These are phyloP conservation scores for Petrolisthes cinctipes DNA, from an alignment of 2,888 invertebrate species.

Conservation along the genomic window DNA sequence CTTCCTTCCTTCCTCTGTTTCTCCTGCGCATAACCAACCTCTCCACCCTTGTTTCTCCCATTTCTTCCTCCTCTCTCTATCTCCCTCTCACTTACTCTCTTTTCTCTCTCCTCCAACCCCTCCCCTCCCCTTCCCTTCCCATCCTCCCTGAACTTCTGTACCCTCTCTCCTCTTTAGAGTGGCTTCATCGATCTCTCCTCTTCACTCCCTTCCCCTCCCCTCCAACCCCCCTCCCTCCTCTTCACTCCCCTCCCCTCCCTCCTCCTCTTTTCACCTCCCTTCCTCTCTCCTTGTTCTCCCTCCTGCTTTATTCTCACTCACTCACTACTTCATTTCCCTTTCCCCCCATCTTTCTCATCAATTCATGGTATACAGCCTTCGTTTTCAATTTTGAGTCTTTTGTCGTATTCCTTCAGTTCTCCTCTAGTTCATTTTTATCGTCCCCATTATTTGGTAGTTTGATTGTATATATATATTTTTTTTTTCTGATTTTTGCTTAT, in stretches of 20 bases:
- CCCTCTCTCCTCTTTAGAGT: constrained; percentile 15
- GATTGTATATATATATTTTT: too few species aligned
- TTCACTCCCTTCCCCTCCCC: background rate
- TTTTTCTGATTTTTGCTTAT: too few species aligned
- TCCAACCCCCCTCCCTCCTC: background rate
- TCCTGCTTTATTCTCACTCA: background rate
- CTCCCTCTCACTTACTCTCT: background rate
- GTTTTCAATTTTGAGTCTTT: background rate
- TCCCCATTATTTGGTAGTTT: too few species aligned
- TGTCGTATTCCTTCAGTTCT: too few species aligned
- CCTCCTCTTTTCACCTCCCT: background rate
- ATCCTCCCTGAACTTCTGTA: background rate
- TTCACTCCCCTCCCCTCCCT: background rate
- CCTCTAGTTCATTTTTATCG: too few species aligned
- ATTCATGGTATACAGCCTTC: background rate
- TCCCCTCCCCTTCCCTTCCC: background rate
- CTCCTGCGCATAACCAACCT: background rate
- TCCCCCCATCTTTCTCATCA: background rate
- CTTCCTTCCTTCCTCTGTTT: background rate
- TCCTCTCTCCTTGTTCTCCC: background rate
- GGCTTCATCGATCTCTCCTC: background rate
- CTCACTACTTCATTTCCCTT: background rate
- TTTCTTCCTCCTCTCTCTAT: constrained; percentile 13
- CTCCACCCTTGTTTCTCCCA: background rate
- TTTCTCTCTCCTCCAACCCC: too few species aligned